These are phyloP conservation scores for Periparus ater DNA, from an alignment of 2,797 vertebrate genomes.

Conservation along the genomic window DNA sequence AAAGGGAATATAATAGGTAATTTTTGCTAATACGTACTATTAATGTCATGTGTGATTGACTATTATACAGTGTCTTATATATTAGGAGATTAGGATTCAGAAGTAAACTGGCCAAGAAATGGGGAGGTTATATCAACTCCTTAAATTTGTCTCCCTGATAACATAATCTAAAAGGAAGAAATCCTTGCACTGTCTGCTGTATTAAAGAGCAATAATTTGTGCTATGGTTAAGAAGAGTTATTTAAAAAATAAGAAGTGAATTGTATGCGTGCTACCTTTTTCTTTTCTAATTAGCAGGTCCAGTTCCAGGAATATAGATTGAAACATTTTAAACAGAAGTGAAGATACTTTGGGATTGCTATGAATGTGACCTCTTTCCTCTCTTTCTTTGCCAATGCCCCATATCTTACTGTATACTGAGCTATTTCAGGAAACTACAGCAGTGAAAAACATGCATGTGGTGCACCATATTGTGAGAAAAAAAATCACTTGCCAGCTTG, in stretches of 20 bases:
- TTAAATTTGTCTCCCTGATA: background rate
- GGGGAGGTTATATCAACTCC: background rate
- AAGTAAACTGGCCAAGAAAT: background rate
- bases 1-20: background rate
- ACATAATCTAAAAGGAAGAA: background rate
- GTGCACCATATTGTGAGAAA: background rate
- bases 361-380: background rate
- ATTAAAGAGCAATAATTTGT: background rate
- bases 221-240: background rate
- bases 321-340: background rate
- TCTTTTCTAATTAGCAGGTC: background rate
- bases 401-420: background rate
- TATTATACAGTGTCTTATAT: background rate
- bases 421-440: constrained; percentile 2
- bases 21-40: background rate
- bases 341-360: background rate
- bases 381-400: background rate
- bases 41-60: background rate
- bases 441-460: background rate
- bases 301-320: background rate
- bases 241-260: background rate
- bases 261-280: background rate
- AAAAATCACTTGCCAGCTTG: constrained; percentile 7
- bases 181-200: background rate
- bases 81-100: background rate